phyloP scores from a whole-genome alignment of 2,113 vertebrate species.

The Microtus montanus region DNA sequence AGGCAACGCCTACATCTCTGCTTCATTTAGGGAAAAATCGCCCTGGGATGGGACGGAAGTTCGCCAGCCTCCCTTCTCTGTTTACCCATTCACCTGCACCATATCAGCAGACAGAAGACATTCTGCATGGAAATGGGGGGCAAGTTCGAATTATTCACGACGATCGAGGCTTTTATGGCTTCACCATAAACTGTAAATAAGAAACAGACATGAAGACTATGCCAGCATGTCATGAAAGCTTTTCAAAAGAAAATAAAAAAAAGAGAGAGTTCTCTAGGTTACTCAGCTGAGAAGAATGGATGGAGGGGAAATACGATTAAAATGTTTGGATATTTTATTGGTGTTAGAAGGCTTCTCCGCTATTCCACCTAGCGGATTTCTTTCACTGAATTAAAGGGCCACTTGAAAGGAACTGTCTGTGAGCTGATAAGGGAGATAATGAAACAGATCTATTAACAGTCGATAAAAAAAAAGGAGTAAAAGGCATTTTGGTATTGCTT shows the following conservation, averaged over 20 bases:
- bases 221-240: slow-evolving; percentile 64
- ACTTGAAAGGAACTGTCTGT: slow-evolving; percentile 62
- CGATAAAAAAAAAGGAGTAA: background rate
- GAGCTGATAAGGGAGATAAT: slow-evolving; percentile 69
- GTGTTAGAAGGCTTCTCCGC: slow-evolving; percentile 57
- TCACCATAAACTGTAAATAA: slow-evolving; percentile 72
- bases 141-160: slow-evolving; percentile 54
- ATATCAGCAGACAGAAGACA: background rate
- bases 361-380: background rate
- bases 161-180: slow-evolving; percentile 41
- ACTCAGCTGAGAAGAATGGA: slow-evolving; percentile 60
- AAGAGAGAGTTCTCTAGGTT: slow-evolving; percentile 59
- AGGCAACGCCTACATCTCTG: slow-evolving; percentile 7
- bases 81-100: background rate
- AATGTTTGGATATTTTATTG: slow-evolving; percentile 55
- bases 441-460: slow-evolving; percentile 50
- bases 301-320: slow-evolving; percentile 36
- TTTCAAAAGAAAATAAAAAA: slow-evolving; percentile 43
- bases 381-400: slow-evolving; percentile 40
- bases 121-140: slow-evolving; percentile 37
- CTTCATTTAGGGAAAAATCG: slow-evolving; percentile 31
- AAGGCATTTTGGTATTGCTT: slow-evolving; percentile 53
- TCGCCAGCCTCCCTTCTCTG: background rate
- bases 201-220: slow-evolving; percentile 62
- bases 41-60: background rate